These are phyloP conservation scores for Acleris holmiana DNA, from an alignment of 2,888 invertebrate species.

Conservation along the genomic window DNA sequence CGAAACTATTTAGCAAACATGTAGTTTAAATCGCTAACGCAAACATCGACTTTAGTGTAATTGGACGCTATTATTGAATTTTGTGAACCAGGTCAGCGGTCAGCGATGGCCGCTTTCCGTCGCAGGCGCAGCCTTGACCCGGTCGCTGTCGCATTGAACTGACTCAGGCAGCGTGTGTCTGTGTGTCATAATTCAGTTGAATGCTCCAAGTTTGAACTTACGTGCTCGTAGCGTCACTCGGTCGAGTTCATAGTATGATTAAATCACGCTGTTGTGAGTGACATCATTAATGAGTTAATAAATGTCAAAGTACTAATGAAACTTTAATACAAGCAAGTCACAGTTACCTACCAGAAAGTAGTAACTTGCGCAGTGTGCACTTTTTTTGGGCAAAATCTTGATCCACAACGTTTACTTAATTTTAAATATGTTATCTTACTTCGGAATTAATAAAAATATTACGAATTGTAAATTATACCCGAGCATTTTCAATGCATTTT, in stretches of 20 bases:
- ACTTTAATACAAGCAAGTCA: no score
- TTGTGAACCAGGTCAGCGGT: conserved; percentile 65
- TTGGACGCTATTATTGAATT: conserved; percentile 61
- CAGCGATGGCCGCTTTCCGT: conserved; percentile 51
- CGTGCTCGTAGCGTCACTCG: conserved; percentile 14
- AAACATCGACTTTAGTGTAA: conserved; percentile 41
- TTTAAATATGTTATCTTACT: no score
- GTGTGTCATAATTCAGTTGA: conserved; percentile 19
- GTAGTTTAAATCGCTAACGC: conserved; percentile 2
- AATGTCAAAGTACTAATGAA: not conserved
- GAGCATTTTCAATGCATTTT: no score
- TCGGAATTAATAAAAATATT: no score
- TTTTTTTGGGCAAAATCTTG: no score
- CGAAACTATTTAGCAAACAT: not conserved
- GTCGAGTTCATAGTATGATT: conserved; percentile 23
- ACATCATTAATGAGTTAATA: not conserved
- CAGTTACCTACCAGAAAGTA: no score
- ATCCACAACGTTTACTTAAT: no score
- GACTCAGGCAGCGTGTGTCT: conserved; percentile 33
- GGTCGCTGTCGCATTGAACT: conserved; percentile 34
- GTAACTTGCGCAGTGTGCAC: no score
- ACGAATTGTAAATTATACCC: no score
- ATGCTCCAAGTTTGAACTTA: conserved; percentile 8
- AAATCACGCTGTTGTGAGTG: no score
- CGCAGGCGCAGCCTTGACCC: conserved; percentile 61